Conservation (phyloP, 2,888 invertebrate species). For the Drosophila maculinotata region DNA sequence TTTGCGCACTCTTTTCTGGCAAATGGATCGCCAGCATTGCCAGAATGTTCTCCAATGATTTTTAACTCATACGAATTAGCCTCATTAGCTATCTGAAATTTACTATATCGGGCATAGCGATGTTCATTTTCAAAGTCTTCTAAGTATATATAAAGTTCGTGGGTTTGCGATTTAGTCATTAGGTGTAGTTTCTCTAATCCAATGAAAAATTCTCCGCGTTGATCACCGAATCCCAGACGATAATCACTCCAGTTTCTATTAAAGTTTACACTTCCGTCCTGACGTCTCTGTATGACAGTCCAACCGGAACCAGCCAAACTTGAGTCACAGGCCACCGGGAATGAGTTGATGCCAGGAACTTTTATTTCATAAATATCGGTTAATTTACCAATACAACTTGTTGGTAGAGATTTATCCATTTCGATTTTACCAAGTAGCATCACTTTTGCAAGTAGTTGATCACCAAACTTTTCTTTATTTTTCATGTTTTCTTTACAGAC, state of each 20-base stretch:
- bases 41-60: conserved; percentile 87
- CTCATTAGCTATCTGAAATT: conserved; percentile 88
- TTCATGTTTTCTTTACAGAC: not conserved
- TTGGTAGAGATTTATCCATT: not conserved
- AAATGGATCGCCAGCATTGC: conserved; percentile 88
- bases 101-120: conserved; percentile 87
- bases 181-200: conserved; percentile 88
- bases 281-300: conserved; percentile 89
- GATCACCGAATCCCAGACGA: conserved; percentile 89
- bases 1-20: conserved; percentile 88
- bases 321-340: too few species aligned
- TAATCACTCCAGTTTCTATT: conserved; percentile 88
- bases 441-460: conserved; percentile 1
- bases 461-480: too few species aligned
- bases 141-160: conserved; percentile 87
- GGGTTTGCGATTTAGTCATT: conserved; percentile 71
- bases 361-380: conserved; percentile 15
- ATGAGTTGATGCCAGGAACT: conserved; percentile 64
- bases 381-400: conserved; percentile 13
- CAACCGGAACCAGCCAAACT: conserved; percentile 90
- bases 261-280: conserved; percentile 88
- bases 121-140: conserved; percentile 87
- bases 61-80: conserved; percentile 88
- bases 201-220: conserved; percentile 89
- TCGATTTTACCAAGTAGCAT: conserved; percentile 3